Conservation (phyloP, 2,888 invertebrate genomes). For the Orgyia antiqua region DNA sequence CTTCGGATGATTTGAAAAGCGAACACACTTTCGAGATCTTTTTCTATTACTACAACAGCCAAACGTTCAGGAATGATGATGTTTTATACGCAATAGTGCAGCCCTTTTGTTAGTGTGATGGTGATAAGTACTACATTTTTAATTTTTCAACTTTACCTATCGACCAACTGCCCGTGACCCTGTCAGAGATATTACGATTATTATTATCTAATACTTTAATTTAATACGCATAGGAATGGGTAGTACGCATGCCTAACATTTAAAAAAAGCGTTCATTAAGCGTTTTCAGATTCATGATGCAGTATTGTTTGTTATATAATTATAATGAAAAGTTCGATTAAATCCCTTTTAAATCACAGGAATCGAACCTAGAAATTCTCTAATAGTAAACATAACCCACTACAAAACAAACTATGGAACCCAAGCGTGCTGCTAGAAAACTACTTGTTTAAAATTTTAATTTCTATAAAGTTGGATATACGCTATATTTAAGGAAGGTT, state of each 20-base stretch:
- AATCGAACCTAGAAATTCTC: neutral
- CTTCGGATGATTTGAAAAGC: conserved; percentile 21
- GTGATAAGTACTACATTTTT: conserved; percentile 21
- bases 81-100: conserved; percentile 14
- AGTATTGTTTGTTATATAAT: conserved; percentile 3
- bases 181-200: conserved; percentile 34
- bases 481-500: no score
- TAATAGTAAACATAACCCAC: neutral
- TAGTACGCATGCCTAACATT: conserved; percentile 42
- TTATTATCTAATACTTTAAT: conserved; percentile 11
- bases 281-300: conserved; percentile 29
- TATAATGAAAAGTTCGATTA: conserved; percentile 11
- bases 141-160: conserved; percentile 48
- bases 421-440: conserved; percentile 3
- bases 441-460: no score
- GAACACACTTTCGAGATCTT: conserved; percentile 27
- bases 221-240: conserved; percentile 11
- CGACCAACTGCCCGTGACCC: conserved; percentile 50
- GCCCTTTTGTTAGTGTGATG: conserved; percentile 24
- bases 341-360: neutral
- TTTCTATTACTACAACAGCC: conserved; percentile 23
- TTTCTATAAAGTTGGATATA: no score
- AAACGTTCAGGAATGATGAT: conserved; percentile 14
- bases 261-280: conserved; percentile 37
- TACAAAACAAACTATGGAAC: neutral